Base-by-base conservation (phyloP, 23 tunicate genomes). In the Styela plicata region DNA sequence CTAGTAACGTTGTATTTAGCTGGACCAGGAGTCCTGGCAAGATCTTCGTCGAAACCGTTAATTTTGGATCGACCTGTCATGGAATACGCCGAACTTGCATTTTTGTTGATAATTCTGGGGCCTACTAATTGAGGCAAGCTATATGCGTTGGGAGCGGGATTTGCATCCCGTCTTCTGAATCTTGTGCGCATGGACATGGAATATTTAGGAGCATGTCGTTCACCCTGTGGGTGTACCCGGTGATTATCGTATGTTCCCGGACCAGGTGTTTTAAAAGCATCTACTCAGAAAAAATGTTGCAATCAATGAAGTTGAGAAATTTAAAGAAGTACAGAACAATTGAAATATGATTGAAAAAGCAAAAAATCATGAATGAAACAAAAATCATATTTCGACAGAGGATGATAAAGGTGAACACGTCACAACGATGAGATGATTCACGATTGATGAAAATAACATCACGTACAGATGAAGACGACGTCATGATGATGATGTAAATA, bases 241-340 rank as follows among this genome's bases (percentile, higher is more conserved):
- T 88, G 89, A 67, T 94, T 94, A 75, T 94, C 80, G 63, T 94
- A 94, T 3, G 94, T 89, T 1, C 98, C 98, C 21, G 98, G 98
- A 44, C 98, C 98, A 33, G 98, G 98, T 20, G 98, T 84, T 27
- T 88, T 85, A 36, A 94, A 94, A 0, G 78, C 33, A 37, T 80
- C 94, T 88, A 61, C 33, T 44, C 13, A 5, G 57, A 5, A 13
- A 44, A n/a, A 44, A 44, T 44, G 13, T 5, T 44, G 57, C 57
- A 44, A 44, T 44, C 10, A 44, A 44, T n/a, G n/a, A n/a, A n/a
- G n/a, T n/a, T n/a, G n/a, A n/a, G n/a, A n/a, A n/a, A n/a, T n/a
- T n/a, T n/a, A n/a, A n/a, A n/a, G n/a, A n/a, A n/a, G n/a, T n/a
- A n/a, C n/a, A n/a, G n/a, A n/a, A n/a, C n/a, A n/a, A n/a, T n/a